Evolutionary conservation across 2,888 invertebrate species (phyloP), one percentile per base, ranked within the genome.

Genomic region (Amorpha juglandis): DNA sequence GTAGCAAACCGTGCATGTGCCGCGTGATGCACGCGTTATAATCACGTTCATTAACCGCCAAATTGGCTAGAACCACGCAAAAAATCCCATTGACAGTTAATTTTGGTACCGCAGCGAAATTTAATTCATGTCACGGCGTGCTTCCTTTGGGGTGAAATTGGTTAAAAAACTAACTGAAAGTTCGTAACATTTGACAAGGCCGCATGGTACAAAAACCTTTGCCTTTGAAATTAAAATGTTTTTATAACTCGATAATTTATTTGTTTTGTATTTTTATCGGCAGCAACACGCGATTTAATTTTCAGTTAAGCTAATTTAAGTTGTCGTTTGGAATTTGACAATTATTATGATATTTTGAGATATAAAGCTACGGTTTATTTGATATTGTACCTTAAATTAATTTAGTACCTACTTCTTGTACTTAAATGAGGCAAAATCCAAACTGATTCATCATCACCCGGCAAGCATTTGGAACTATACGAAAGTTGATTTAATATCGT

Each of bases 71-170:
- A 58, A 58, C 42, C 58, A 58, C 58, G 58, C 58, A 58, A 58
- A 58, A 58, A 58, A 58, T 42, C 58, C 42, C 58, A 58, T 58
- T 58, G 58, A 58, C 58, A 58, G 58, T 42, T 53, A 33, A 53
- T 53, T 58, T 58, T 58, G 42, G 42, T 58, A 12, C 1, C 38
- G 19, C 38, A 12, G 19, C 58, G 19, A 58, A 58, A 58, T 58
- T 58, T 42, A 58, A 58, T 42, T 58, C 42, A 58, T 19, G 58
- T 58, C 58, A 21, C 58, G 19, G 12, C 52, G 58, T 19, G 11
- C 58, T 58, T 58, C 38, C 38, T 12, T 58, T 42, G 3, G 1
- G 35, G 35, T 3, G n/a, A 19, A 42, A 58, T 19, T 19, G 12
- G 42, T 9, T 14, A 53, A 35, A 58, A 58, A 42, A 38, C 52